These are phyloP conservation scores for Dolichopus griseipennis DNA, from an alignment of 2,888 invertebrate genomes.

Conservation along the genomic window DNA sequence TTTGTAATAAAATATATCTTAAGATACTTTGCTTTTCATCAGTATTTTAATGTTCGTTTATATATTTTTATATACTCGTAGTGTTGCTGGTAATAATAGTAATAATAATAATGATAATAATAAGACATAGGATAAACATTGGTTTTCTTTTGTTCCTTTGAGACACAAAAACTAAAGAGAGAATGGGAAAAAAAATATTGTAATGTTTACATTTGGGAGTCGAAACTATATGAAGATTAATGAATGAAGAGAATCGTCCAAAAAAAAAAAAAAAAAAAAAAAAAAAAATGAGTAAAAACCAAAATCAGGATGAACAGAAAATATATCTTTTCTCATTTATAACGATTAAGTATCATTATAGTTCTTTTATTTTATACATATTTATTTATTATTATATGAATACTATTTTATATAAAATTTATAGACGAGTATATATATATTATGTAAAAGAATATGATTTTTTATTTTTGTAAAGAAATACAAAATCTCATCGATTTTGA, in stretches of 20 bases:
- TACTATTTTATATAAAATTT: too few species aligned
- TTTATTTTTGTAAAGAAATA: too few species aligned
- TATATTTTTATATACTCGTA: too few species aligned
- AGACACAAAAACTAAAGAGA: background rate
- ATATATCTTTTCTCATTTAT: background rate
- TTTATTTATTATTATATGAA: too few species aligned
- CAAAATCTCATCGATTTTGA: too few species aligned
- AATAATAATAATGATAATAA: background rate
- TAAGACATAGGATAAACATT: background rate
- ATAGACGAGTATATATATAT: too few species aligned
- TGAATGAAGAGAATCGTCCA: background rate
- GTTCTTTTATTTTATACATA: background rate
- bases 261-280: too few species aligned
- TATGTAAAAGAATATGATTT: too few species aligned
- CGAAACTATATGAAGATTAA: background rate
- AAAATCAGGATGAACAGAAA: background rate
- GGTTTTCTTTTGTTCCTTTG: background rate
- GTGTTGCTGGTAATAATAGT: background rate
- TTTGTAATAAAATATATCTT: too few species aligned
- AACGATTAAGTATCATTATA: background rate
- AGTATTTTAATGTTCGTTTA: too few species aligned
- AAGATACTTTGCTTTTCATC: too few species aligned
- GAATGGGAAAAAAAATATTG: background rate
- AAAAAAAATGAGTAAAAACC: too few species aligned
- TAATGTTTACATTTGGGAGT: constrained; percentile 1